These are phyloP conservation scores for Muscicapa adusta DNA, from an alignment of 2,113 vertebrate species.

Conservation along the genomic window DNA sequence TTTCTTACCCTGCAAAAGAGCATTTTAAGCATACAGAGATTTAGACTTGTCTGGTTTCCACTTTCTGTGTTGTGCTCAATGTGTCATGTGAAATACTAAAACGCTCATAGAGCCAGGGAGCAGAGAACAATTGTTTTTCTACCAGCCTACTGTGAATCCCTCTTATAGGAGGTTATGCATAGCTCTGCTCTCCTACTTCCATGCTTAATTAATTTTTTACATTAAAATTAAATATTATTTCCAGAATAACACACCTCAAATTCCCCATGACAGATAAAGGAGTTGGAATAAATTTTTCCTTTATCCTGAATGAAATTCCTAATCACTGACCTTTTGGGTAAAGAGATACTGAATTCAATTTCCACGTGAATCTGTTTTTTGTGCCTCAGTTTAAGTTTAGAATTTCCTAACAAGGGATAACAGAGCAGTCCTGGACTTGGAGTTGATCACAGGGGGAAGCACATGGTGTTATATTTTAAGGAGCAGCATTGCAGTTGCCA, in stretches of 20 bases:
- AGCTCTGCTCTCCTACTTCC: neutral
- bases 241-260: neutral
- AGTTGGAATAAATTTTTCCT: neutral
- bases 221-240: neutral
- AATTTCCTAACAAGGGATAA: neutral
- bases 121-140: neutral
- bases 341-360: neutral
- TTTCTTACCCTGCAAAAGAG: neutral
- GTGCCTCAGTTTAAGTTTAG: neutral
- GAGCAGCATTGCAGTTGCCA: neutral
- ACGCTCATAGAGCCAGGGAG: neutral
- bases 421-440: neutral
- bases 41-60: neutral
- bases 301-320: neutral
- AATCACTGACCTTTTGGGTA: neutral
- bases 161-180: neutral
- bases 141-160: neutral
- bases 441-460: neutral
- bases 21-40: neutral
- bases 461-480: neutral
- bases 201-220: neutral
- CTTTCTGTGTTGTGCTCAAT: neutral
- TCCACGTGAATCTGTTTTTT: neutral
- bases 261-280: neutral
- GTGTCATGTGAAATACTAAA: neutral